Evolutionary conservation across 2,888 invertebrate species (phyloP).

Genomic region (Athripsodes cinereus): DNA sequence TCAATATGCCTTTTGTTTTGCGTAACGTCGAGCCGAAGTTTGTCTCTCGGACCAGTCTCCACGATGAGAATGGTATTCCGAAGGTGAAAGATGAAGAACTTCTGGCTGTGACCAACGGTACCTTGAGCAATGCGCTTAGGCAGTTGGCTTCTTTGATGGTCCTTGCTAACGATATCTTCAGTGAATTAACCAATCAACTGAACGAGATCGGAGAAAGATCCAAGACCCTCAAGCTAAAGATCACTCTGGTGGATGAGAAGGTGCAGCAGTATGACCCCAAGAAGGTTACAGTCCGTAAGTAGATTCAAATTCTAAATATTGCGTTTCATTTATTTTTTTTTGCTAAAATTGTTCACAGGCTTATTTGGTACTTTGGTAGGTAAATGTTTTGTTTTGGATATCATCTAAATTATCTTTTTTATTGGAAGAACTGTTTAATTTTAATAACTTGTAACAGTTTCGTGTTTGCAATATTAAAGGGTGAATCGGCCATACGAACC

Average conservation of each 20-base stretch:
- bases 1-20: slow-evolving; percentile 81
- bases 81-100: slow-evolving; percentile 68
- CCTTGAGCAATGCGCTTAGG: slow-evolving; percentile 74
- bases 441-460: too few species aligned
- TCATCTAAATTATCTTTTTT: too few species aligned
- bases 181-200: slow-evolving; percentile 70
- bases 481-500: too few species aligned
- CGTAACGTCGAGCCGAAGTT: slow-evolving; percentile 76
- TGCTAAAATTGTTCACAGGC: background rate
- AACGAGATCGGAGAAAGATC: slow-evolving; percentile 69
- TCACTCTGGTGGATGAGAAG: slow-evolving; percentile 63
- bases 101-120: slow-evolving; percentile 81
- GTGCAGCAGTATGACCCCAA: slow-evolving; percentile 77
- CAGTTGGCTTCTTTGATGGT: slow-evolving; percentile 81
- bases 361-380: too few species aligned
- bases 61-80: slow-evolving; percentile 53
- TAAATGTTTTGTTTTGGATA: too few species aligned
- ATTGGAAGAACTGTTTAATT: too few species aligned
- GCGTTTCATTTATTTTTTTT: background rate
- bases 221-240: slow-evolving; percentile 61
- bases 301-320: slow-evolving; percentile 28
- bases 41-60: slow-evolving; percentile 63
- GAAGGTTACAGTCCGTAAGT: slow-evolving; percentile 93
- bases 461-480: too few species aligned
- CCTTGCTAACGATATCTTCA: slow-evolving; percentile 81